phyloP scores from a whole-genome alignment of 2,797 vertebrate genomes.

The Bucorvus abyssinicus region DNA sequence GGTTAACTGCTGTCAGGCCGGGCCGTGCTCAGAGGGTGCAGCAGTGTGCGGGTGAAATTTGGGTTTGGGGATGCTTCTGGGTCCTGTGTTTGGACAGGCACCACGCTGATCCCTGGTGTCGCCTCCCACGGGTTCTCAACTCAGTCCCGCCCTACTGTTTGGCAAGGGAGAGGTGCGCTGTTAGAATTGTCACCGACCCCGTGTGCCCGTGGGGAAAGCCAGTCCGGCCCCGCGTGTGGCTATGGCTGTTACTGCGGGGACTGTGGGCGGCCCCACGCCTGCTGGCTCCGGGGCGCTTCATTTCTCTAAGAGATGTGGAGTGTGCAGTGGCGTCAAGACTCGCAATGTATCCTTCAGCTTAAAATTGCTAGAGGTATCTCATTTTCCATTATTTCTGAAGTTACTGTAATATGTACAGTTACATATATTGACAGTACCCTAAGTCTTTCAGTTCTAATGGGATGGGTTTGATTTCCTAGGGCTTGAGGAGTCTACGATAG shows the following conservation, averaged over 20 bases:
- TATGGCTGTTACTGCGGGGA: no score
- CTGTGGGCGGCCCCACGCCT: fast-evolving
- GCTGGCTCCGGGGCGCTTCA: no score
- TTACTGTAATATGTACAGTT: neutral
- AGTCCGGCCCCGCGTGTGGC: fast-evolving
- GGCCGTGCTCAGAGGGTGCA: neutral
- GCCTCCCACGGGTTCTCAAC: neutral
- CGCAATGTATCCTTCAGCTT: neutral
- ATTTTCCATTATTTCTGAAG: neutral
- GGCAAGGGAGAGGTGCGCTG: neutral
- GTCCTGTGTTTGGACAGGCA: no score
- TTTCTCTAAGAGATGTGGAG: neutral
- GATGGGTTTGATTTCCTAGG: neutral
- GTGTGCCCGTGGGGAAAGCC: no score
- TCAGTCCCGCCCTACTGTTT: neutral
- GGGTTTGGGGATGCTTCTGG: no score
- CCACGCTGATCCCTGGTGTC: no score
- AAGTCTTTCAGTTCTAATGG: neutral
- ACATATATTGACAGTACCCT: neutral
- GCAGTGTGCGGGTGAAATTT: fast-evolving
- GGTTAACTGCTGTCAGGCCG: no score
- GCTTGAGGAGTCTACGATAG: neutral
- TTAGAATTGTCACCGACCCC: neutral
- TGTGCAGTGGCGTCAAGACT: neutral
- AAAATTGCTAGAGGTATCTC: neutral